Evolutionary conservation across 1,140 invertebrate genomes (phyloP).

Genomic region (Arctopsyche grandis): DNA sequence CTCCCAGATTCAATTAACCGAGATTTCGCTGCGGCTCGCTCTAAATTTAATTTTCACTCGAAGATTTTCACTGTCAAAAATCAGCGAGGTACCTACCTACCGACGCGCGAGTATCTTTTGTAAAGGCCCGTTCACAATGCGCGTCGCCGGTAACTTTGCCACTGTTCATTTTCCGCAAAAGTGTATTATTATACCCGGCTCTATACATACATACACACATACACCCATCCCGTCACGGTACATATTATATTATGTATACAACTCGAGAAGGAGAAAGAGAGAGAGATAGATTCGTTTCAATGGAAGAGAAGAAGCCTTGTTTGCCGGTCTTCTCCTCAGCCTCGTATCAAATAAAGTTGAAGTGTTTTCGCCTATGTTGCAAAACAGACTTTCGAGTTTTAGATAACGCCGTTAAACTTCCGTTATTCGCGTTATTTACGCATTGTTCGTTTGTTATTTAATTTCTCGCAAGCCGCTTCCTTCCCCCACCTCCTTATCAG

Average conservation of each 20-base stretch:
- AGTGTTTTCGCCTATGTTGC: conserved; percentile 18
- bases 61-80: conserved; percentile 11
- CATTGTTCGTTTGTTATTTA: neutral
- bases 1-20: too few relatives aligned
- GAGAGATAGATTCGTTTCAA: neutral
- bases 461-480: too few relatives aligned
- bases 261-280: too few relatives aligned
- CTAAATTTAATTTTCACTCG: conserved; percentile 4
- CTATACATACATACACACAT: too few relatives aligned
- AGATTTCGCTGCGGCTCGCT: too few relatives aligned
- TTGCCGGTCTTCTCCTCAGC: neutral
- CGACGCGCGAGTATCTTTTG: neutral
- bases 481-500: too few relatives aligned
- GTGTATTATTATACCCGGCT: neutral
- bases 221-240: too few relatives aligned
- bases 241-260: too few relatives aligned
- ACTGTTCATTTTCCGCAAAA: conserved; percentile 20
- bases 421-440: neutral
- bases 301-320: neutral
- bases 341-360: conserved; percentile 17
- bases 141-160: conserved; percentile 7
- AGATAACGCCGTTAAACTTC: conserved; percentile 8
- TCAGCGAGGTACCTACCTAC: too few relatives aligned
- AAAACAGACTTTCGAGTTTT: conserved; percentile 24
- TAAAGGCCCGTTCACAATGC: neutral